Conservation (phyloP, 1,140 invertebrate genomes). For the Glossosoma conforme region DNA sequence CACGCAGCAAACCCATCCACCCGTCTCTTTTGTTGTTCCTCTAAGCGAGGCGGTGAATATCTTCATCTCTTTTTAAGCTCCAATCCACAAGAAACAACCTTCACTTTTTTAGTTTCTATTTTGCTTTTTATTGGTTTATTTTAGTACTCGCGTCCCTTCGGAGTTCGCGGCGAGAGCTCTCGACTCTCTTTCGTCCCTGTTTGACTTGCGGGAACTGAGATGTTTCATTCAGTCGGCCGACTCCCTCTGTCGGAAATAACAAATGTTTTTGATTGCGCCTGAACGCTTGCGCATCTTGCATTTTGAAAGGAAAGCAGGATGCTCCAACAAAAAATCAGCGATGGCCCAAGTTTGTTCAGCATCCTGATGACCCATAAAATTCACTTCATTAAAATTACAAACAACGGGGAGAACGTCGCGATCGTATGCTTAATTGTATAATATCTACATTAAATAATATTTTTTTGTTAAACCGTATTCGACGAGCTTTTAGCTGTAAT, state of each 20-base stretch:
- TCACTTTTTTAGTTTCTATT: conserved; percentile 12
- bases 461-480: too few species aligned
- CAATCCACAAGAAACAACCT: conserved; percentile 19
- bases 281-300: conserved; percentile 12
- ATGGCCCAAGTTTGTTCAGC: background rate
- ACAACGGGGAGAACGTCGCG: too few species aligned
- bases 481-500: too few species aligned
- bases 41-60: too few species aligned
- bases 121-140: conserved; percentile 18
- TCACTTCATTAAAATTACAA: too few species aligned
- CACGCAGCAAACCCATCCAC: background rate
- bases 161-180: conserved; percentile 17
- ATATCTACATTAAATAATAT: too few species aligned
- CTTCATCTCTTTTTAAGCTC: conserved; percentile 8
- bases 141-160: conserved; percentile 11
- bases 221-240: background rate
- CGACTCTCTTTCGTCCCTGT: conserved; percentile 7
- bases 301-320: background rate
- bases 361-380: too few species aligned
- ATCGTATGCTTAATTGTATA: too few species aligned
- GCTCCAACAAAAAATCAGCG: background rate
- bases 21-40: conserved; percentile 12
- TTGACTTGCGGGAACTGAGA: background rate
- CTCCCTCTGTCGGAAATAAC: conserved; percentile 23
- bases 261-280: conserved; percentile 20